A percentile compares a stretch with the other conserved stretches of the same genome.
Evolutionary conservation across 2,888 invertebrate genomes (phyloP).

Genomic region (Anarsia innoxiella): DNA sequence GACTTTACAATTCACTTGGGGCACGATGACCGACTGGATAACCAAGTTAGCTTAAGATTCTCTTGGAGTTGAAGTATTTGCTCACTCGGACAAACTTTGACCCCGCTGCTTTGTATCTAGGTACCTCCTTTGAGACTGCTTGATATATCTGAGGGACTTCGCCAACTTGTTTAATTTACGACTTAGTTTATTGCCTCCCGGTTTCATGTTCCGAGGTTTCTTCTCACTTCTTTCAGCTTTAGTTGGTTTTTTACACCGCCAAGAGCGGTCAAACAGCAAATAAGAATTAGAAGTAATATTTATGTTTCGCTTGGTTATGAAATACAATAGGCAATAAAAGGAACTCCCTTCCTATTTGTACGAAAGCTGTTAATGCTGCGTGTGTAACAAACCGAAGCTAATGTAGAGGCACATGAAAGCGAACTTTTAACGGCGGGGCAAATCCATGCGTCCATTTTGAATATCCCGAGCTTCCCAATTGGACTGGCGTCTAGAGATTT

Average conservation of each 20-base stretch:
- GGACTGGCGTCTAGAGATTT: constrained; percentile 19
- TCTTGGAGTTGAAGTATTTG: constrained; percentile 2
- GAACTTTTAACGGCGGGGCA: not conserved
- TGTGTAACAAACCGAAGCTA: not conserved
- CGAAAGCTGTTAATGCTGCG: not conserved
- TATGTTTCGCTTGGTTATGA: no score
- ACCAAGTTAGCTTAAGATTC: constrained; percentile 21
- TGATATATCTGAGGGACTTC: constrained; percentile 1
- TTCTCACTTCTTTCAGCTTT: constrained; percentile 6
- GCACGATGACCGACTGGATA: constrained; percentile 26
- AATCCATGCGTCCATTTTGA: constrained; percentile 12
- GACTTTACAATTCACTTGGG: not conserved
- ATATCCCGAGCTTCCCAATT: constrained; percentile 5
- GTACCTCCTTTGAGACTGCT: not conserved
- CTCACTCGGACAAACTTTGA: constrained; percentile 2
- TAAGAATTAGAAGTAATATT: no score
- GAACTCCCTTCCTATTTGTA: not conserved
- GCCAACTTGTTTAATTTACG: constrained; percentile 5
- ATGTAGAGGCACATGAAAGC: not conserved
- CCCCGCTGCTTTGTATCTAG: not conserved
- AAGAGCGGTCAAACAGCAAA: no score
- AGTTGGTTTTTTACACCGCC: no score
- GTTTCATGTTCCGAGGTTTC: constrained; percentile 5
- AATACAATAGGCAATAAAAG: not conserved
- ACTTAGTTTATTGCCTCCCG: constrained; percentile 4